Evolutionary conservation across 2,888 invertebrate genomes (phyloP).

Genomic region (Papilio elwesi): DNA sequence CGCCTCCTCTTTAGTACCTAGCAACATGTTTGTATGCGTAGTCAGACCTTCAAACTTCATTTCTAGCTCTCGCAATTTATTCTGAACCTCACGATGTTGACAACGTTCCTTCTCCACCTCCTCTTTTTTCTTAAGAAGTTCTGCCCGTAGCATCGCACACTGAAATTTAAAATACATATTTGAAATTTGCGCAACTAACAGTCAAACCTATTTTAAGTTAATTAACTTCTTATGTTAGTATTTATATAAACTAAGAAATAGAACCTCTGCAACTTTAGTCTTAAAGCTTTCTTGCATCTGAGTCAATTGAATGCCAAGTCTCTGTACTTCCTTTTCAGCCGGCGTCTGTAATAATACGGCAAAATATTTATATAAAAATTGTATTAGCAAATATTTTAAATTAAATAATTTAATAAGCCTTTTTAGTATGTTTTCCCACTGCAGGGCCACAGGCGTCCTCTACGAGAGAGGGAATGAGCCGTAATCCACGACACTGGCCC

Average conservation of each 20-base stretch:
- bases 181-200: not conserved
- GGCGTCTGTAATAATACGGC: conserved; percentile 60
- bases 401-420: too few species aligned
- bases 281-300: conserved; percentile 88
- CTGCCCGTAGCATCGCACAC: conserved; percentile 75
- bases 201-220: not conserved
- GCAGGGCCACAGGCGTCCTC: too few species aligned
- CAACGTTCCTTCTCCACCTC: conserved; percentile 84
- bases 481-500: too few species aligned
- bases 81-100: conserved; percentile 81
- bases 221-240: not conserved
- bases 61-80: conserved; percentile 70
- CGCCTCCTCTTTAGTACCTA: conserved; percentile 85
- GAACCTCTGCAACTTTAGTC: conserved; percentile 87
- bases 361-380: too few species aligned
- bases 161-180: conserved; percentile 43
- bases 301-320: conserved; percentile 85
- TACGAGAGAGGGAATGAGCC: too few species aligned
- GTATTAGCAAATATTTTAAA: too few species aligned
- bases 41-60: conserved; percentile 66
- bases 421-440: too few species aligned
- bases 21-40: conserved; percentile 70
- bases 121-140: conserved; percentile 76
- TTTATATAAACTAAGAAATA: not conserved
- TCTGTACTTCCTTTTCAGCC: conserved; percentile 83